Base-by-base conservation (phyloP, 2,113 vertebrate genomes). In the Canis aureus region DNA sequence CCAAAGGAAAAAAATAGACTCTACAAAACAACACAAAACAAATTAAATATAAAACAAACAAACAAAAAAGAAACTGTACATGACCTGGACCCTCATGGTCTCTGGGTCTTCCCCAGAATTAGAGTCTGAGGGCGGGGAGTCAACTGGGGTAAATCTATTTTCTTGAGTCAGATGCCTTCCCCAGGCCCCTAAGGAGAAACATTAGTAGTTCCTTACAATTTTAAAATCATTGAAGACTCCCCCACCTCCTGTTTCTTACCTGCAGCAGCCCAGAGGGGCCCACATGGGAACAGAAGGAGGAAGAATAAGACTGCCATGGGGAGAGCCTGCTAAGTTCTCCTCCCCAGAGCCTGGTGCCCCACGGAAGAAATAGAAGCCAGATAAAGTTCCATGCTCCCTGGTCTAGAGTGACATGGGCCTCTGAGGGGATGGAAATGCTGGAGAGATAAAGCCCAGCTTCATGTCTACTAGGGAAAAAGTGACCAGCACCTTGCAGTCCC, bases 361-460 rank as follows among this genome's bases (percentile, higher is more conserved):
- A 67, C 11, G 23, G 84, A 96, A 95, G 97, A 98, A 98, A 71
- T n/a, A 60, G 59, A 91, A 32, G 11, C 73, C 84, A 96, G 97
- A 98, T 97, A 98, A 94, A 91, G 20, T 20, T 23, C 62, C 73
- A 51, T 17, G 60, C 25, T 71, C 27, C 5, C 74, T 12, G 57
- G 49, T 43, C 74, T 79, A 53, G 49, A 76, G 51, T 83, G 86
- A 80, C 89, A 43, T 12, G 23, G 97, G 27, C 43, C 64, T 67
- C 67, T 59, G 55, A 76, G 13, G 38, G 74, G n/a, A 78, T 53
- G 83, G n/a, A 86, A 89, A 67, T 51, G 62, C 69, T 15, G 53
- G 43, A 51, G 35, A 87, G 95, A 98, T 95, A 97, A 95, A 88
- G 79, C 55, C 55, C 43, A 84, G 66, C 20, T 82, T 60, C 29